Evolutionary conservation across 1,140 invertebrate genomes (phyloP).

Genomic region (Pseudomyrmex cubaensis): DNA sequence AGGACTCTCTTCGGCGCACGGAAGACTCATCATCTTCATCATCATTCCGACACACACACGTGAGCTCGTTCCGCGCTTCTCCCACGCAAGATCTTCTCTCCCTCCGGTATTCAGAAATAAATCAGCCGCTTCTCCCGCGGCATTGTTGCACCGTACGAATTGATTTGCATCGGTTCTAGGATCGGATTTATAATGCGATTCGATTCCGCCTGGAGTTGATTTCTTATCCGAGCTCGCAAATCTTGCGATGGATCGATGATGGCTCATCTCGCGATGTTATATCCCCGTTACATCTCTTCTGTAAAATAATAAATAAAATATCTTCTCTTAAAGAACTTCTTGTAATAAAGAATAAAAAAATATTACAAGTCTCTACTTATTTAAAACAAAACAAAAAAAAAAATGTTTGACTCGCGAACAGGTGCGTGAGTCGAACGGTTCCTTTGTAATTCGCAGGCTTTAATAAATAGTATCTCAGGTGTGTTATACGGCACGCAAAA

Average conservation of each 20-base stretch:
- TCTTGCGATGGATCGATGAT: background rate
- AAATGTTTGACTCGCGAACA: background rate
- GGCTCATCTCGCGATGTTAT: background rate
- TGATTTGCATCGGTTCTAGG: background rate
- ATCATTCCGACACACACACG: slow-evolving; percentile 48
- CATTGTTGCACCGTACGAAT: slow-evolving; percentile 36
- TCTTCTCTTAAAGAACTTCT: too few species aligned
- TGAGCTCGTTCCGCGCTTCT: slow-evolving; percentile 46
- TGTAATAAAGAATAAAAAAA: too few species aligned
- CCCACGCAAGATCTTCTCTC: slow-evolving; percentile 50
- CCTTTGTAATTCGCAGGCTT: background rate
- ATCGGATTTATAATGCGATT: slow-evolving; percentile 10
- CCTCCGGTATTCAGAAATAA: background rate
- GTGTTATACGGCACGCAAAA: slow-evolving; percentile 4
- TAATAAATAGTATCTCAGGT: slow-evolving; percentile 31
- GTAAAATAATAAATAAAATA: too few species aligned
- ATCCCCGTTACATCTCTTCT: too few species aligned
- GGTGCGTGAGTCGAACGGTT: background rate
- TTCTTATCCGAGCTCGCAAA: background rate
- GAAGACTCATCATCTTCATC: slow-evolving; percentile 67
- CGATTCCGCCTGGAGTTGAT: background rate
- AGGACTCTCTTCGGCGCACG: background rate
- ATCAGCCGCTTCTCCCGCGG: background rate
- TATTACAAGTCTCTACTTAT: too few species aligned
- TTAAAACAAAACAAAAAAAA: too few species aligned